Evolutionary conservation across 37 sponge, comb jelly and placozoan genomes (phyloP).

Genomic region (Cliona cf. orientalis): DNA sequence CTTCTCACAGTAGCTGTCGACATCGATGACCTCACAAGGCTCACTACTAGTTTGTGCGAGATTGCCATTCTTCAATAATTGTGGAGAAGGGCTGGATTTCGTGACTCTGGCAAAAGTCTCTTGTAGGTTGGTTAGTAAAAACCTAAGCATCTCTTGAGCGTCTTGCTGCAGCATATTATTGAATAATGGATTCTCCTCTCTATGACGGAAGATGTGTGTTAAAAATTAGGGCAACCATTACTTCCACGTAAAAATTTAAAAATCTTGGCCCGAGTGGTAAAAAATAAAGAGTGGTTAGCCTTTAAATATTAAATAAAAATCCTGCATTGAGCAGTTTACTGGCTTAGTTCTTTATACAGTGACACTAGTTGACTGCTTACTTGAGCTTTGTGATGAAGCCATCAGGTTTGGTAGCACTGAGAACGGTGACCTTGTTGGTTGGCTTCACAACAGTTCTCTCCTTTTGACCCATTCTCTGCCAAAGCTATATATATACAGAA

Average conservation of each 20-base stretch:
- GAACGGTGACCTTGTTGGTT: constrained; percentile 2
- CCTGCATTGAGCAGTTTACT: too few relatives aligned
- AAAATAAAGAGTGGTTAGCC: not conserved
- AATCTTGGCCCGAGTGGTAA: not conserved
- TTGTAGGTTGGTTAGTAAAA: constrained; percentile 58
- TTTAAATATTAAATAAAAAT: not conserved
- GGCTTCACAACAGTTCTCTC: not conserved
- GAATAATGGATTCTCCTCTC: constrained; percentile 49
- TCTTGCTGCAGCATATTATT: constrained; percentile 62
- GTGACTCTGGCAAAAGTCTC: not conserved
- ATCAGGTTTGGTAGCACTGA: constrained; percentile 8
- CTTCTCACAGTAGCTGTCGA: too few relatives aligned
- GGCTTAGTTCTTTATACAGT: not conserved
- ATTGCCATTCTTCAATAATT: too few relatives aligned
- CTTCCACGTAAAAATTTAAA: too few relatives aligned
- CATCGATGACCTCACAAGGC: too few relatives aligned
- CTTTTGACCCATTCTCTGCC: constrained; percentile 32
- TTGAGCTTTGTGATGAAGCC: constrained; percentile 20
- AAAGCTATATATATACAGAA: constrained; percentile 11
- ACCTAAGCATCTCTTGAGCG: constrained; percentile 79
- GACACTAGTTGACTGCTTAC: constrained; percentile 21
- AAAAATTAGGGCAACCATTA: not conserved
- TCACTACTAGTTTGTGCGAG: too few relatives aligned
- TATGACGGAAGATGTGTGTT: not conserved
- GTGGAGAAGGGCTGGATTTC: too few relatives aligned